Evolutionary conservation across 1,140 invertebrate genomes (phyloP).

Genomic region (Onthophagus taurus): DNA sequence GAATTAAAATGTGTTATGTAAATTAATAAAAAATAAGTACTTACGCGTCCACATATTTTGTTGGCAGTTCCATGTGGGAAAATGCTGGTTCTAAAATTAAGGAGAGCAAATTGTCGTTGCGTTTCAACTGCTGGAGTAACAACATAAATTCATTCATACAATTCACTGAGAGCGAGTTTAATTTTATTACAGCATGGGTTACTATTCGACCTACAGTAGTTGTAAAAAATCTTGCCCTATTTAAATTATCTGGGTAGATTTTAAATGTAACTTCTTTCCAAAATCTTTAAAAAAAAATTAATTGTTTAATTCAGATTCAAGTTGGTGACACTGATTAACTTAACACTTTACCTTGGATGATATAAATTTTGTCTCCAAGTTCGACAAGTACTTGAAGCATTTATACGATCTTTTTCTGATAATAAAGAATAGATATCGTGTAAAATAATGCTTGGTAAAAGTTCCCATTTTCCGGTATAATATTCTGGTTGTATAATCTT

Average conservation of each 20-base stretch:
- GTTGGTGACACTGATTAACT: too few relatives aligned
- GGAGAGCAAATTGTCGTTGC: slow-evolving; percentile 31
- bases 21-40: slow-evolving; percentile 2
- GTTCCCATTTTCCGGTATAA: slow-evolving; percentile 22
- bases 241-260: slow-evolving; percentile 22
- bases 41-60: slow-evolving; percentile 18
- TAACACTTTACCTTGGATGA: slow-evolving; percentile 30
- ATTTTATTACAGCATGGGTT: slow-evolving; percentile 25
- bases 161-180: slow-evolving; percentile 26
- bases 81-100: slow-evolving; percentile 32
- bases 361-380: slow-evolving; percentile 33
- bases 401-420: slow-evolving; percentile 27
- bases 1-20: slow-evolving; percentile 15
- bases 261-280: slow-evolving; percentile 27
- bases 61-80: slow-evolving; percentile 25
- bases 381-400: slow-evolving; percentile 32
- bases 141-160: slow-evolving; percentile 31
- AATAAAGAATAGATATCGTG: slow-evolving; percentile 32
- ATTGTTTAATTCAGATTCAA: slow-evolving; percentile 13
- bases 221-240: slow-evolving; percentile 23
- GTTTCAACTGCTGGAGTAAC: slow-evolving; percentile 24
- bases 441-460: slow-evolving; percentile 31
- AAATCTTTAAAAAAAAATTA: slow-evolving; percentile 22
- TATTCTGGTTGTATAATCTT: slow-evolving; percentile 13
- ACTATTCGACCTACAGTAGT: slow-evolving; percentile 27